A percentile compares a stretch with the other conserved stretches of the same genome.
These are phyloP conservation scores for Odontesthes bonariensis DNA, from an alignment of 2,113 vertebrate genomes.

Conservation along the genomic window DNA sequence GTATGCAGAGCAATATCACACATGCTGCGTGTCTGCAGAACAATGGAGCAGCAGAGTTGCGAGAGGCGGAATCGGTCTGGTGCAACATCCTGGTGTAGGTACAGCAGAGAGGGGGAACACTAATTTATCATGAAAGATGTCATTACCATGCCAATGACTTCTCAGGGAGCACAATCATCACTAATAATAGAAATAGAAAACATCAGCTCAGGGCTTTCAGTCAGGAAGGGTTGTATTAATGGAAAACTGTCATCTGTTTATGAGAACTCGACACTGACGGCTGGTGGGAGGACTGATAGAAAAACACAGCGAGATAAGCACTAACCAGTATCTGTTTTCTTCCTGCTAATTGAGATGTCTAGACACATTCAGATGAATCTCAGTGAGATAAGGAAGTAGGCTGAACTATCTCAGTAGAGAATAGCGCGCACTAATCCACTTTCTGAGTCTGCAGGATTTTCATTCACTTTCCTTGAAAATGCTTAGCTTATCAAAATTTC, in stretches of 20 bases:
- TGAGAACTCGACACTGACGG: conserved; percentile 50
- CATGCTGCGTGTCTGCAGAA: conserved; percentile 63
- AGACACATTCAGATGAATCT: conserved; percentile 81
- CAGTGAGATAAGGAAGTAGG: conserved; percentile 77
- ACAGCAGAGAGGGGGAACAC: conserved; percentile 42
- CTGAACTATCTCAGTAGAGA: conserved; percentile 67
- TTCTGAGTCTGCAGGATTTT: conserved; percentile 66
- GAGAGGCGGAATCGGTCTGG: conserved; percentile 54
- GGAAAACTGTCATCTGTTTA: conserved; percentile 70
- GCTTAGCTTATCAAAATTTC: conserved; percentile 76
- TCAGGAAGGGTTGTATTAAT: conserved; percentile 55
- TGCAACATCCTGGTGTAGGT: conserved; percentile 63
- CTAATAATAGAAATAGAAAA: conserved; percentile 74
- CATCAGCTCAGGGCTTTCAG: conserved; percentile 69
- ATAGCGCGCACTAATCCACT: conserved; percentile 75
- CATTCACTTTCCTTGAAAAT: conserved; percentile 62
- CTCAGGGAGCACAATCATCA: conserved; percentile 71
- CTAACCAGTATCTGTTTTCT: conserved; percentile 51
- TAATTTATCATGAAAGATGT: conserved; percentile 75
- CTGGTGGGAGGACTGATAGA: conserved; percentile 51
- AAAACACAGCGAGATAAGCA: conserved; percentile 62
- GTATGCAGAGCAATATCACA: conserved; percentile 57
- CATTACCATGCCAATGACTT: conserved; percentile 76
- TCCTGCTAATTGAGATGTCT: conserved; percentile 80
- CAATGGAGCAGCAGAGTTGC: conserved; percentile 68